Conservation (phyloP, 64 coral and sea anemone species). For the Exaiptasia diaphana region DNA sequence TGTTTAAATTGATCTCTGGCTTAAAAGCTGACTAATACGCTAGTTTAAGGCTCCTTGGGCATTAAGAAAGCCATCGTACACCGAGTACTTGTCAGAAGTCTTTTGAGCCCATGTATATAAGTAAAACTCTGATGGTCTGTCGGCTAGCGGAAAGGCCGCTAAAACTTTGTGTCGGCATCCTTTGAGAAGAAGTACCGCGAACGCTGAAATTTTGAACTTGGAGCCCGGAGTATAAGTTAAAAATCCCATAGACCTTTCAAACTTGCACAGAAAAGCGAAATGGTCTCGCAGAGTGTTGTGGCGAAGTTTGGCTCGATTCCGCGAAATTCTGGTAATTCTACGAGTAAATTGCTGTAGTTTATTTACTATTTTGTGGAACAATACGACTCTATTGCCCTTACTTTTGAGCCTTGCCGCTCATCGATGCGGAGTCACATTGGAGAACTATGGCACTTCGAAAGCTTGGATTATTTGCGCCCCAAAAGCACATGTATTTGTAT, state of each 20-base stretch:
- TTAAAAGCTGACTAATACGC: no score
- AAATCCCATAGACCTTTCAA: constrained; percentile 10
- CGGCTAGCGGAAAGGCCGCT: constrained; percentile 59
- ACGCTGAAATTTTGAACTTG: constrained; percentile 84
- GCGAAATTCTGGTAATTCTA: background rate
- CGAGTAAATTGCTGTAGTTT: constrained; percentile 46
- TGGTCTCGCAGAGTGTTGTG: background rate
- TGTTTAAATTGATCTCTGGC: no score
- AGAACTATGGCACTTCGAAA: constrained; percentile 14
- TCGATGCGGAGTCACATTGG: constrained; percentile 20
- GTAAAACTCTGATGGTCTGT: constrained; percentile 12
- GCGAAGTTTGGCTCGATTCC: background rate
- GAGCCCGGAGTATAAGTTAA: constrained; percentile 18
- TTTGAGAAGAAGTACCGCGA: constrained; percentile 93
- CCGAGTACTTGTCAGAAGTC: no score
- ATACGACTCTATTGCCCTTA: constrained; percentile 74
- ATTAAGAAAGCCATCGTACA: no score
- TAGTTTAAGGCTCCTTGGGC: no score
- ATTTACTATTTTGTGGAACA: constrained; percentile 99
- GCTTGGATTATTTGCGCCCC: background rate
- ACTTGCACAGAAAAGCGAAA: background rate
- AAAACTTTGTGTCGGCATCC: constrained; percentile 76
- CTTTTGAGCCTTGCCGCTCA: constrained; percentile 83
- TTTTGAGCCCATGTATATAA: no score
- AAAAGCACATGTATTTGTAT: no score